Evolutionary conservation across 2,797 vertebrate species (phyloP), one percentile per base, ranked within the genome.

Genomic region (Brachyalestes nurse): DNA sequence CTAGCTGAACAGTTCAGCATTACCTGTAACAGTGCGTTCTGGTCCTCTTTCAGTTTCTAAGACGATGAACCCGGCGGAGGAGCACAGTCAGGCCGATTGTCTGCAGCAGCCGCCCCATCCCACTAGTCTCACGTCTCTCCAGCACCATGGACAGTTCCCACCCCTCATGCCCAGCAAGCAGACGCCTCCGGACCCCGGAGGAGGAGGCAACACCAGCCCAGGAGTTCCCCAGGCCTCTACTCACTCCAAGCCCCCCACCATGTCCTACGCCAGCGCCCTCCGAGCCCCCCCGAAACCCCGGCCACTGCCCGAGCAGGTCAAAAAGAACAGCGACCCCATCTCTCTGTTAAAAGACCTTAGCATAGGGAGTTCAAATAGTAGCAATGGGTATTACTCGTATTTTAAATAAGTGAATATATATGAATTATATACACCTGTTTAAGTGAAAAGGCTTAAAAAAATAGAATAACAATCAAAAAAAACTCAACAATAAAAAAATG

Each of bases 361-460:
- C 93, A 96, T 99, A 95, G 97, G 98, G 92, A 98, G 98, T 95
- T 97, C 97, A 90, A 96, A 97, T 77, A 96, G 97, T 96, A 97
- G 97, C 96, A 99, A 98, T 85, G 98, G 98, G 93, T 99, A 99
- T 94, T 99, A 99, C 92, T 99, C 98, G 88, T 99, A 99, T 95
- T 99, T 99, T 96, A 98, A 99, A 95, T 99, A 94, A 97, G 92
- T 93, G 79, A 70, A 85, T 87, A 88, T 80, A 81, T 83, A 73
- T 80, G 84, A 85, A 81, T 73, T 82, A 71, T 70, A 84, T 67
- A 85, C 83, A 83, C 72, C 78, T 42, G 49, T 53, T 74, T 79
- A 87, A 86, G 86, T 81, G 74, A 86, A 86, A 85, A 83, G 53
- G 53, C 71, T 47, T 47, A 82, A 84, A 88, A 91, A 92, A 92